Evolutionary conservation across 2,888 invertebrate genomes (phyloP).

Genomic region (Andrena haemorrhoa): DNA sequence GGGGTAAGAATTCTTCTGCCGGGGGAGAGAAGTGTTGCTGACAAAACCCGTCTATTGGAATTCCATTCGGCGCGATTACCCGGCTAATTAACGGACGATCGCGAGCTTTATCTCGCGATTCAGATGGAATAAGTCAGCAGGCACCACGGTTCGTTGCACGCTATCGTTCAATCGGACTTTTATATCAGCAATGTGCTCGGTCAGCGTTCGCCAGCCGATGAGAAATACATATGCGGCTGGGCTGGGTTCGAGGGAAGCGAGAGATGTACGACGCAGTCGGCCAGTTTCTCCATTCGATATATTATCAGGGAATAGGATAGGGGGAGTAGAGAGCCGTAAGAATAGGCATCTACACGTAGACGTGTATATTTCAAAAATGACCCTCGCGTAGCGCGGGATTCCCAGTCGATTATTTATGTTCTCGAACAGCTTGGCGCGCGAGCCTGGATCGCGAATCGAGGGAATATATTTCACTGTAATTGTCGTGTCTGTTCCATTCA

Average conservation of each 20-base stretch:
- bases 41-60: slow-evolving; percentile 1
- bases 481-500: neutral
- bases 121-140: slow-evolving; percentile 33
- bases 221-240: slow-evolving; percentile 52
- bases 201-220: slow-evolving; percentile 59
- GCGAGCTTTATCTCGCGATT: slow-evolving; percentile 43
- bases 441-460: neutral
- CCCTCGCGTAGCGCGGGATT: slow-evolving; percentile 10
- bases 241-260: slow-evolving; percentile 25
- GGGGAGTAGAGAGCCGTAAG: slow-evolving; percentile 29
- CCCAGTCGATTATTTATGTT: slow-evolving; percentile 18
- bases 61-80: slow-evolving; percentile 34
- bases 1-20: slow-evolving; percentile 18
- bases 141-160: slow-evolving; percentile 29
- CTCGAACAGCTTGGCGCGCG: slow-evolving; percentile 5
- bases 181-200: slow-evolving; percentile 67
- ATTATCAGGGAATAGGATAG: slow-evolving; percentile 57
- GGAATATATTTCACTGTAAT: slow-evolving; percentile 12
- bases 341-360: slow-evolving; percentile 34
- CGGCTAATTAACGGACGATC: slow-evolving; percentile 36
- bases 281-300: slow-evolving; percentile 64
- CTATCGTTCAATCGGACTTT: slow-evolving; percentile 64
- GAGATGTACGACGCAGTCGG: slow-evolving; percentile 60
- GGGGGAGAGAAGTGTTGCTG: neutral
- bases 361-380: slow-evolving; percentile 48